Conservation (phyloP, 2,888 invertebrate species). For the Arge pagana region DNA sequence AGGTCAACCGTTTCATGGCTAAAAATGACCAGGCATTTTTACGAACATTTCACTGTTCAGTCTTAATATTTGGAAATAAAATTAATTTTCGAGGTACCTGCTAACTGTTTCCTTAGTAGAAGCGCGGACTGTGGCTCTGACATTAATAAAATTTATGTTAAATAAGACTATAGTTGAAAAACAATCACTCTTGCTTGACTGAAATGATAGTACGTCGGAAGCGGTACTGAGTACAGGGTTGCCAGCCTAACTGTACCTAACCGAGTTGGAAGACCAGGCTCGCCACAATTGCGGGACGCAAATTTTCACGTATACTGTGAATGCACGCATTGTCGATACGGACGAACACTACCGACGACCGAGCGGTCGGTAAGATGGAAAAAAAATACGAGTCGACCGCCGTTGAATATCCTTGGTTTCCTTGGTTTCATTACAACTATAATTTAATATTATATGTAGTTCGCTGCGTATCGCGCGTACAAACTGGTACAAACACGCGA, state of each 20-base stretch:
- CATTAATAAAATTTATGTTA: slow-evolving; percentile 86
- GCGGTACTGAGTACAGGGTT: slow-evolving; percentile 47
- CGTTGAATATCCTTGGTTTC: too few relatives aligned
- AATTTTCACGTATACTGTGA: too few relatives aligned
- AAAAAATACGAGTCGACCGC: too few relatives aligned
- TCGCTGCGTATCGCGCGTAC: too few relatives aligned
- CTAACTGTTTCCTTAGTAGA: slow-evolving; percentile 93
- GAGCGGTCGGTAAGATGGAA: too few relatives aligned
- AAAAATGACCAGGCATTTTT: slow-evolving; percentile 38
- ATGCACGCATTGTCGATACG: too few relatives aligned
- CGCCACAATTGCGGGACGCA: too few relatives aligned
- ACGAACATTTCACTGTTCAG: slow-evolving; percentile 43
- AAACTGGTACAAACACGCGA: too few relatives aligned
- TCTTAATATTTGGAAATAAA: slow-evolving; percentile 18
- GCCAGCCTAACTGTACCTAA: slow-evolving; percentile 10
- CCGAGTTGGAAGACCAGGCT: too few relatives aligned
- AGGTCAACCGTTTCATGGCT: slow-evolving; percentile 56
- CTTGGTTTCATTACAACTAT: too few relatives aligned
- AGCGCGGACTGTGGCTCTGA: slow-evolving; percentile 95
- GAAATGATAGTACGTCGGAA: slow-evolving; percentile 67
- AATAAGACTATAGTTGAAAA: slow-evolving; percentile 74
- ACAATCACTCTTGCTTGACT: slow-evolving; percentile 71
- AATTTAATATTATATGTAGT: too few relatives aligned
- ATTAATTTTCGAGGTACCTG: slow-evolving; percentile 67
- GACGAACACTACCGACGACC: too few relatives aligned